phyloP scores from a whole-genome alignment of 2,888 invertebrate genomes.

The Lissonota sp. region DNA sequence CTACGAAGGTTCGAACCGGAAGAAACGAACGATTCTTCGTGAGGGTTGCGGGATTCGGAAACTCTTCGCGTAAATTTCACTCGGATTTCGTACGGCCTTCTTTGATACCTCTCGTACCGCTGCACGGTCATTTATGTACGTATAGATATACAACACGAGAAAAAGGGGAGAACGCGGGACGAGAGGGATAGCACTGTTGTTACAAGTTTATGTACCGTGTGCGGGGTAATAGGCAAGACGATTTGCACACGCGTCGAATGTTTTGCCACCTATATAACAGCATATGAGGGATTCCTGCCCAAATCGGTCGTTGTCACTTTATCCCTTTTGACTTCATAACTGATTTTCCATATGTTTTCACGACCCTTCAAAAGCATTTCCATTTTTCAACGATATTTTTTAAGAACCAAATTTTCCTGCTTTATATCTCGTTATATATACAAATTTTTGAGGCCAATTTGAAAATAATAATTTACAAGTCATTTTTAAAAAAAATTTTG shows the following conservation, averaged over 20 bases:
- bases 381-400: no score
- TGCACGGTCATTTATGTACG: constrained; percentile 6
- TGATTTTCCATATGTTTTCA: no score
- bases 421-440: no score
- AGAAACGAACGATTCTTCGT: constrained; percentile 9
- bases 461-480: no score
- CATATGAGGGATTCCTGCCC: no score
- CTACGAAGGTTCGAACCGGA: constrained; percentile 30
- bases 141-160: not conserved
- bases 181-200: constrained; percentile 7
- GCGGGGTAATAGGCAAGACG: constrained; percentile 64
- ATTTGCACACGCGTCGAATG: constrained; percentile 54
- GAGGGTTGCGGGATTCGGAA: constrained; percentile 2
- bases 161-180: no score
- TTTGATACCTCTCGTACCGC: constrained; percentile 8
- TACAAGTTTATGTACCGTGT: constrained; percentile 62
- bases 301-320: no score
- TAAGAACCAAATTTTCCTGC: no score
- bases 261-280: constrained; percentile 4
- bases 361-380: no score
- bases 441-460: no score
- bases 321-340: no score
- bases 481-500: no score
- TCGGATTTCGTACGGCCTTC: constrained; percentile 22
- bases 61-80: constrained; percentile 32